These are phyloP conservation scores for Cygnus atratus DNA, from an alignment of 2,113 vertebrate species.

Conservation along the genomic window DNA sequence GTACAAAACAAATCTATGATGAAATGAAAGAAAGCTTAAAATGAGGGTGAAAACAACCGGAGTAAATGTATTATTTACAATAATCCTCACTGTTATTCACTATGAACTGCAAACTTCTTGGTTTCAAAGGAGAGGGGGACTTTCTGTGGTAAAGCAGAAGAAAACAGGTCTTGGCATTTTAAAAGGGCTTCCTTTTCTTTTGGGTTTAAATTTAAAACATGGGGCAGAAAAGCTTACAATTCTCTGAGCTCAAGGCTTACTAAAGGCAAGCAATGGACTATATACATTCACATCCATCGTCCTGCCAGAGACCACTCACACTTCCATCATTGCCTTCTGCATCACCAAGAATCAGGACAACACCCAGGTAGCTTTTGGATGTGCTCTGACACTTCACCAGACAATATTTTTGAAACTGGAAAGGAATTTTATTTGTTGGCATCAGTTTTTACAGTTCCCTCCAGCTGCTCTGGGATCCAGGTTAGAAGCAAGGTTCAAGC, in stretches of 20 bases:
- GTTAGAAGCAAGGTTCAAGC: not conserved
- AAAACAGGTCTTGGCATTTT: not conserved
- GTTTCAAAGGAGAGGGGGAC: not conserved
- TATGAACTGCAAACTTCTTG: not conserved
- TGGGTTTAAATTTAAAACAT: not conserved
- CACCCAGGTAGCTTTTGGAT: not conserved
- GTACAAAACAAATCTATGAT: not conserved
- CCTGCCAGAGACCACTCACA: not conserved
- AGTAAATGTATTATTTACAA: not conserved
- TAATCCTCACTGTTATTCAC: constrained; percentile 24
- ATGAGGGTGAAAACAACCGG: not conserved
- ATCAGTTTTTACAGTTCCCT: not conserved
- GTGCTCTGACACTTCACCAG: not conserved
- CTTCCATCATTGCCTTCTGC: not conserved
- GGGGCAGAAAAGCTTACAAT: not conserved
- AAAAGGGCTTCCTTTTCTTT: not conserved
- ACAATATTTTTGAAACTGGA: not conserved
- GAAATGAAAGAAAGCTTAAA: constrained; percentile 12
- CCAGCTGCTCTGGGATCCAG: not conserved
- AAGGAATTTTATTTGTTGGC: not conserved
- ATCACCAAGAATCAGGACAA: not conserved
- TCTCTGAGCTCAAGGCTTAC: not conserved
- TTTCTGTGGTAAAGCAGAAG: constrained; percentile 3
- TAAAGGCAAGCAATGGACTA: not conserved
- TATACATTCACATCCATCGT: rapidly evolving